Base-by-base conservation (phyloP, 1,140 invertebrate species). In the Ceratitis capitata region DNA sequence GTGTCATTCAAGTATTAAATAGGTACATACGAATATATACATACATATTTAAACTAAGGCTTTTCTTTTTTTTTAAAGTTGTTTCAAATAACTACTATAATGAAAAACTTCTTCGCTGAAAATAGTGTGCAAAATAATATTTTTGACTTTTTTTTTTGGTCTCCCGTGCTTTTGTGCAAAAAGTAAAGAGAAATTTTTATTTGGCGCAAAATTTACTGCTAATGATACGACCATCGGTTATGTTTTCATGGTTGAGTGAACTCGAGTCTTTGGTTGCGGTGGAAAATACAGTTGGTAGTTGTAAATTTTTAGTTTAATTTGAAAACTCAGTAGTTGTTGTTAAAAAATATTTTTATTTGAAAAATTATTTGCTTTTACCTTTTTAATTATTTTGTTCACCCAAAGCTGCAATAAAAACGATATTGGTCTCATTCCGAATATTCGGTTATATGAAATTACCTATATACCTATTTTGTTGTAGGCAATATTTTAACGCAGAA, bases 141-240 rank as follows among this genome's bases (percentile, higher is more conserved):
- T 23, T n/a, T 56, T 3, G 1, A 51, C n/a, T 32, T 29, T 29
- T 26, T 49, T 51, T 82, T 83, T 53, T 32, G 5, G 32, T 53
- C 26, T 53, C 26, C 39, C 19, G 5, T 39, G 35, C 53, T 39
- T 84, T 26, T 12, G 42, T 47, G 45, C 32, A 47, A 53, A 83
- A 83, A 83, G 45, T 26, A 47, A 53, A 83, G 56, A 83, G 47
- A 83, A 51, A 51, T 26, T 83, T 51, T 53, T 29, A n/a, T 83
- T 83, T 83, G 29, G 51, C 29, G 5, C 29, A 29, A n/a, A 83
- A 56, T 47, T 78, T 10, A 7, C 19, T 26, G 69, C 39, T 78
- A 45, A 78, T 23, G n/a, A 45, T 42, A 19, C 45, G 23, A 39
- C 9, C 2, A 45, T 78, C n/a, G 10, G 1, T 32, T 45, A 45